Base-by-base conservation (phyloP, 2,888 invertebrate species). In the Lamellibrachia columna region DNA sequence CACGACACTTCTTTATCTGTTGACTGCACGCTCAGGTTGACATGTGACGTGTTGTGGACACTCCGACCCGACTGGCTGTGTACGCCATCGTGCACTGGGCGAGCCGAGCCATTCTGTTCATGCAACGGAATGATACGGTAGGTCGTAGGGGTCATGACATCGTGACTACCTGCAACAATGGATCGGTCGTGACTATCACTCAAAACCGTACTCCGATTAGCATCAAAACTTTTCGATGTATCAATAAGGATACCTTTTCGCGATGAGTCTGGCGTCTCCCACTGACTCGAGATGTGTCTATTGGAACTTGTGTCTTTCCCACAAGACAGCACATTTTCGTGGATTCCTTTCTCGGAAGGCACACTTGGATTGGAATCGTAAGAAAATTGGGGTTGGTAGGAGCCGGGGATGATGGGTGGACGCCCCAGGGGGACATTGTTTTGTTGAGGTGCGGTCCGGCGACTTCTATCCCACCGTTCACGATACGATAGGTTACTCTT, bases 31-130 rank as follows among this genome's bases (percentile, higher is more conserved):
- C n/a, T 90, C 15, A 92, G 52, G 91, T 52, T 93, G 53, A 28
- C 22, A 22, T 53, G 91, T 11, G 92, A 92, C 52, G n/a, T n/a
- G n/a, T 40, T 92, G 7, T 91, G 92, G 90, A 75, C 2, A 22
- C 92, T 92, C n/a, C 90, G 91, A 15, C 91, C 40, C 22, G 92
- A 92, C 9, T 40, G 22, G 60, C n/a, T 75, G n/a, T 90, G 90
- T 8, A n/a, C 15, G n/a, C 53, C 22, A 40, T 93, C 93, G 11
- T 90, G 91, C 15, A 75, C 58, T 4, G 91, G 91, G 28, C 90
- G 90, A 7, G 90, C 92, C 22, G 91, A 58, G 75, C 93, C 93
- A 40, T 93, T 93, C 91, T 92, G 93, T 91, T 93, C 55, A 60
- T 93, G 90, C 3, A 90, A 75, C n/a, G 93, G 93, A 52, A 93